phyloP scores from a whole-genome alignment of 2,888 invertebrate genomes.

The Cerastis leucographa region DNA sequence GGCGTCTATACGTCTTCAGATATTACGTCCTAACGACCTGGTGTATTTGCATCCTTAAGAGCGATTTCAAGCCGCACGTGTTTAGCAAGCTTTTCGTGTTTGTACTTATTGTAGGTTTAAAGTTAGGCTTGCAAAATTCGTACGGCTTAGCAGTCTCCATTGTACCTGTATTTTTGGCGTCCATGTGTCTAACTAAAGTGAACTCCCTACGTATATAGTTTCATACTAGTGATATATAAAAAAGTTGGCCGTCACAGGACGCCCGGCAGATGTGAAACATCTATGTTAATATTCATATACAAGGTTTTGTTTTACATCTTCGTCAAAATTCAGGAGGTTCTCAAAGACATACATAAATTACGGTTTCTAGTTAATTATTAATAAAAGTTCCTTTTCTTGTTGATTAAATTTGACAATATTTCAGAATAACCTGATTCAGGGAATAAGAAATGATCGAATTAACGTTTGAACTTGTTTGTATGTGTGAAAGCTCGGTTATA shows the following conservation, averaged over 20 bases:
- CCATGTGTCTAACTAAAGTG: slow-evolving; percentile 7
- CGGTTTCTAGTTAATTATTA: too few species aligned
- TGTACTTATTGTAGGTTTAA: neutral
- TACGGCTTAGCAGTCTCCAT: slow-evolving; percentile 14
- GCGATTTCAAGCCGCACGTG: slow-evolving; percentile 4
- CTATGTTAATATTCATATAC: neutral
- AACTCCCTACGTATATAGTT: slow-evolving; percentile 2
- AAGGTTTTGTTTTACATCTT: too few species aligned
- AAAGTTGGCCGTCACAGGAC: neutral
- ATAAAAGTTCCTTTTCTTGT: too few species aligned
- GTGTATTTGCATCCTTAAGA: slow-evolving; percentile 11
- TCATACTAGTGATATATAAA: slow-evolving; percentile 27
- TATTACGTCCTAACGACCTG: neutral
- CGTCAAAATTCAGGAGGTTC: too few species aligned
- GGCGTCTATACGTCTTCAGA: neutral
- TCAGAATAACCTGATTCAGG: too few species aligned
- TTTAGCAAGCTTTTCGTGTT: slow-evolving; percentile 10
- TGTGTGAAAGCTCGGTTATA: too few species aligned
- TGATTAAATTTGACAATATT: too few species aligned
- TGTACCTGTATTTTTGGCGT: slow-evolving; percentile 15
- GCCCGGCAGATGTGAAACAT: neutral
- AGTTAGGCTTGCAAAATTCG: neutral
- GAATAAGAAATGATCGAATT: too few species aligned
- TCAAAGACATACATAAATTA: too few species aligned
- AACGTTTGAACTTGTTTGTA: too few species aligned